Percentiles rank a stretch among this genome's conserved stretches.
Evolutionary conservation across 2,797 vertebrate species (phyloP).

Genomic region (Rhinatrema bivittatum): DNA sequence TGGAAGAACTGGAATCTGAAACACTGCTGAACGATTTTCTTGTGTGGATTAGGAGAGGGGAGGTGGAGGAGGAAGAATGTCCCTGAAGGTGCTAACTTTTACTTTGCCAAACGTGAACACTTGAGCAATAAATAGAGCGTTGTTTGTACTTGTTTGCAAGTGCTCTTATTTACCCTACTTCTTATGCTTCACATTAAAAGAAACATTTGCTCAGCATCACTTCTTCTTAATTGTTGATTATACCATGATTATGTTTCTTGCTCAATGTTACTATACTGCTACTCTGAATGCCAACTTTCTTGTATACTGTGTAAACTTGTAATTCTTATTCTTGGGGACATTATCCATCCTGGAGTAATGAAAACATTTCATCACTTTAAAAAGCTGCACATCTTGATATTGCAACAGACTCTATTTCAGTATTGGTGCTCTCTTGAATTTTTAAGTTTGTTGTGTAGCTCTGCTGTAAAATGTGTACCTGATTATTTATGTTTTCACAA

Average conservation of each 20-base stretch:
- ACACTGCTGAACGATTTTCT: not conserved
- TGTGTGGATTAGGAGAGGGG: not conserved
- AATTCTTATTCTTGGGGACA: too few relatives aligned
- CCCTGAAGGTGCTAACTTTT: constrained; percentile 4
- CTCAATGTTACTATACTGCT: not conserved
- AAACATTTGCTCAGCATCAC: not conserved
- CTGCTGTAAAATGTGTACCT: too few relatives aligned
- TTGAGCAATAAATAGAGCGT: too few relatives aligned
- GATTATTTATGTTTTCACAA: too few relatives aligned
- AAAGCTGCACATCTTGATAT: not conserved
- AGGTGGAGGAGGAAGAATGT: not conserved
- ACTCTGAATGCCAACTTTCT: not conserved
- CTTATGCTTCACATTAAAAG: constrained; percentile 4
- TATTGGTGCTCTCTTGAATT: constrained; percentile 7
- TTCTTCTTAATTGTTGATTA: not conserved
- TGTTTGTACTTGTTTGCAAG: constrained; percentile 7
- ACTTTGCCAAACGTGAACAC: not conserved
- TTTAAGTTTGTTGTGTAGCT: too few relatives aligned
- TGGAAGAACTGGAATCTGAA: not conserved
- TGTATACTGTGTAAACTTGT: not conserved
- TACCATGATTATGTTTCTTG: not conserved
- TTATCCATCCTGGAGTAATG: not conserved
- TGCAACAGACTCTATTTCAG: not conserved
- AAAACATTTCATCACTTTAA: not conserved
- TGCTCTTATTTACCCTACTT: constrained; percentile 1